Conservation (phyloP, 2,797 vertebrate species). For the Sebastes steindachneri region DNA sequence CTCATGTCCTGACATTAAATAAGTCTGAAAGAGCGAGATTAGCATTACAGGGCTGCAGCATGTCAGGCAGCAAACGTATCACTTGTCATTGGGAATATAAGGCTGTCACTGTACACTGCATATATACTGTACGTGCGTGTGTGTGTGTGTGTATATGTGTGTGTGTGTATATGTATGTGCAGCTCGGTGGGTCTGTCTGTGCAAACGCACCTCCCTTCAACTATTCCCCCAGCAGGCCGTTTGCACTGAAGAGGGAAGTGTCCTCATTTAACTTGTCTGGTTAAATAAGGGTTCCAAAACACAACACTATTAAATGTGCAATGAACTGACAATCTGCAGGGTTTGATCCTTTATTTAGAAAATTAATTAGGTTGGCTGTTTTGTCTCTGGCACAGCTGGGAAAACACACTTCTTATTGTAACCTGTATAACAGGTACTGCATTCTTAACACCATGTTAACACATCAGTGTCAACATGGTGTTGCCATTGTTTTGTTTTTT, state of each 20-base stretch:
- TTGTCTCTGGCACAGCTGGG: background rate
- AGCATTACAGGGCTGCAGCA: conserved; percentile 33
- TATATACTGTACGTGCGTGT: background rate
- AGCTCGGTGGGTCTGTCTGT: background rate
- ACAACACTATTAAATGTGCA: background rate
- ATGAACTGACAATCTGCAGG: background rate
- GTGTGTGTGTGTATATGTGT: background rate
- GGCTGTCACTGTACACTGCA: conserved; percentile 24
- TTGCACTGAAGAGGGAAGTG: background rate
- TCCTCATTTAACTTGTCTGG: conserved; percentile 17
- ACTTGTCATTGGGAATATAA: conserved; percentile 42
- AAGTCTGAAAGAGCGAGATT: conserved; percentile 35
- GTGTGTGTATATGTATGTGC: background rate
- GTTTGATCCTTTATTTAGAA: background rate
- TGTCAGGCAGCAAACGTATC: conserved; percentile 42
- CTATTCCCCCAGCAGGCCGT: background rate
- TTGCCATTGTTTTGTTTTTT: background rate
- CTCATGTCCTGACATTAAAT: conserved; percentile 26
- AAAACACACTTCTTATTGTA: background rate
- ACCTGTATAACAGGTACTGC: background rate
- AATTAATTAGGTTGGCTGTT: background rate
- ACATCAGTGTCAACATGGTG: background rate
- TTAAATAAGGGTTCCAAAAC: conserved; percentile 2
- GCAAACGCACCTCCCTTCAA: conserved; percentile 4
- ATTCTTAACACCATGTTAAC: background rate